A percentile compares a stretch with the other conserved stretches of the same genome.
Evolutionary conservation across 2,888 invertebrate species (phyloP).

Genomic region (Parasteatoda lunata): DNA sequence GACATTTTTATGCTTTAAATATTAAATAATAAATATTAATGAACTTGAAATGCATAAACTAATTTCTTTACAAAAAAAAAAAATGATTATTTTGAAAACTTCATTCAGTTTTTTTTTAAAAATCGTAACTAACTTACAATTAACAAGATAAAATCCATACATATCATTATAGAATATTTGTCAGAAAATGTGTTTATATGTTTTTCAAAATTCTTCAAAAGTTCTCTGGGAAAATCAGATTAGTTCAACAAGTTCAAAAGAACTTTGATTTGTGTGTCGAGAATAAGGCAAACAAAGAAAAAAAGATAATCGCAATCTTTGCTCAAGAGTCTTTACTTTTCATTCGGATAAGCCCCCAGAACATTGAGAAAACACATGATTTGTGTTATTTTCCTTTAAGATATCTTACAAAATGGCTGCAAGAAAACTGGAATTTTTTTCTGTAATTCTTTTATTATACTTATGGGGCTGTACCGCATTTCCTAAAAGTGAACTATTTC

Average conservation of each 20-base stretch:
- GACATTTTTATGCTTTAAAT: no score
- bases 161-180: no score
- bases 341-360: slow-evolving; percentile 28
- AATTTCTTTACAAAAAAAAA: no score
- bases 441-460: not conserved
- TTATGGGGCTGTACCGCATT: slow-evolving; percentile 10
- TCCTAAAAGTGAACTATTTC: slow-evolving; percentile 61
- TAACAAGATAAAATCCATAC: no score
- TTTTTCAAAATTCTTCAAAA: not conserved
- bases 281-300: slow-evolving; percentile 38
- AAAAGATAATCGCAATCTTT: slow-evolving; percentile 45
- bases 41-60: no score
- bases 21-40: no score
- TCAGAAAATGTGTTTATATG: no score
- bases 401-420: slow-evolving; percentile 37
- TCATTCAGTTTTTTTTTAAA: no score
- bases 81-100: no score
- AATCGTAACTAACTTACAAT: no score
- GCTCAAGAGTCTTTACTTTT: slow-evolving; percentile 31
- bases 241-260: slow-evolving; percentile 27
- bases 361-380: not conserved
- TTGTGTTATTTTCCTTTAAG: not conserved
- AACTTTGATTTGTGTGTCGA: slow-evolving; percentile 61
- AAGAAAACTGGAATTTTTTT: not conserved
- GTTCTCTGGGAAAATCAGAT: not conserved